Evolutionary conservation across 2,888 invertebrate species (phyloP).

Genomic region (Sinentomon sp.): DNA sequence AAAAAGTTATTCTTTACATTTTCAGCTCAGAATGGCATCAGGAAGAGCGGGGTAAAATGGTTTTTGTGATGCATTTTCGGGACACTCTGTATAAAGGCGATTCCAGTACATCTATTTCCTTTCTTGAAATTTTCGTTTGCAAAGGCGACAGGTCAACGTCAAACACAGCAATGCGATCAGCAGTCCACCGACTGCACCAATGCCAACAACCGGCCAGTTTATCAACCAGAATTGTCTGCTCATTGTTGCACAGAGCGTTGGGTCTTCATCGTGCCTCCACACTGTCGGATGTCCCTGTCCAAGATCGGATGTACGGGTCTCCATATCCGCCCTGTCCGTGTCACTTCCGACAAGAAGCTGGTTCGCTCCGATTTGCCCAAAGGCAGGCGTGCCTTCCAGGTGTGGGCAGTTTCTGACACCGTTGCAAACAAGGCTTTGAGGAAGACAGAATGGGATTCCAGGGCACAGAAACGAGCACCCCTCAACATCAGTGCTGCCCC

Average conservation of each 20-base stretch:
- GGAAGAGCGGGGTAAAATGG: too few species aligned
- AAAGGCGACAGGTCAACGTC: conserved; percentile 30
- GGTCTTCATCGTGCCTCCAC: conserved; percentile 23
- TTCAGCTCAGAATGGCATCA: too few species aligned
- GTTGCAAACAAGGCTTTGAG: conserved; percentile 54
- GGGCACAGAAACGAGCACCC: conserved; percentile 69
- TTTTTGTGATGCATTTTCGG: too few species aligned
- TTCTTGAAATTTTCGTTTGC: too few species aligned
- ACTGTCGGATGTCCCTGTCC: conserved; percentile 28
- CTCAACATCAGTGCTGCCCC: conserved; percentile 23
- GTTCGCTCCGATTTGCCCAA: conserved; percentile 4
- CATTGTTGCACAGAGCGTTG: too few species aligned
- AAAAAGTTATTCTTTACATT: too few species aligned
- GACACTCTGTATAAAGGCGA: too few species aligned
- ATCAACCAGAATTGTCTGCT: too few species aligned
- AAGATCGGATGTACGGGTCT: conserved; percentile 38
- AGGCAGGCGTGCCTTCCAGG: conserved; percentile 23
- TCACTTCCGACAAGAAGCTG: conserved; percentile 12
- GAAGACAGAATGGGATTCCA: conserved; percentile 49
- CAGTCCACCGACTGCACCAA: conserved; percentile 31
- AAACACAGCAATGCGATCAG: conserved; percentile 29
- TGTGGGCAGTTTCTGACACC: conserved; percentile 67
- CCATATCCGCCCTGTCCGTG: conserved; percentile 19
- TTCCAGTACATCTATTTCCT: too few species aligned
- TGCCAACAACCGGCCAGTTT: conserved; percentile 33